Evolutionary conservation across 2,113 vertebrate species (phyloP).

Genomic region (Apistogramma diplotaenia): DNA sequence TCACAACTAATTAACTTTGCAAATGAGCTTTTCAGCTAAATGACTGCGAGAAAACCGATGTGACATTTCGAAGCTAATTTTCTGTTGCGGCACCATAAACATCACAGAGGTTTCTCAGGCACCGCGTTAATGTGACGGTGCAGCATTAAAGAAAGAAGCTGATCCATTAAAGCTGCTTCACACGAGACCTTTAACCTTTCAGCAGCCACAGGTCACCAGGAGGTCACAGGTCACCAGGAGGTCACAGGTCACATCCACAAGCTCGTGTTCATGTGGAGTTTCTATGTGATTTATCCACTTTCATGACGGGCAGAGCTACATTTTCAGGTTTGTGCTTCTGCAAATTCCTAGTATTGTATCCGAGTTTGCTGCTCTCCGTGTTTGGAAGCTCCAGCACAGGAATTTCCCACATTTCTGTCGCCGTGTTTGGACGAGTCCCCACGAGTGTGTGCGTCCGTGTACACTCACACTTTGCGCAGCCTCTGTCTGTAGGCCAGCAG

Average conservation of each 20-base stretch:
- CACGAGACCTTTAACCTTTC: too few relatives aligned
- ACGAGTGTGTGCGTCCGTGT: not conserved
- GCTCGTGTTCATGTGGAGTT: too few relatives aligned
- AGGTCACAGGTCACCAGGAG: too few relatives aligned
- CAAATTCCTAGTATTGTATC: too few relatives aligned
- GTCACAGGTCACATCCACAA: too few relatives aligned
- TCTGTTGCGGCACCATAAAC: not conserved
- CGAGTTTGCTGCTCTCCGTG: not conserved
- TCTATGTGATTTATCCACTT: not conserved
- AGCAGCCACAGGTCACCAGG: not conserved
- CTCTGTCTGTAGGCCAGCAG: conserved; percentile 90
- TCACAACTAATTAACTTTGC: conserved; percentile 1
- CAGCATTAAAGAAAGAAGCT: not conserved
- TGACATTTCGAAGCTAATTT: not conserved
- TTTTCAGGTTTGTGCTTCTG: too few relatives aligned
- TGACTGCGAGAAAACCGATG: not conserved
- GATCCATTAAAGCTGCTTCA: not conserved
- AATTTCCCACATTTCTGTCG: not conserved
- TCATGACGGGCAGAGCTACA: too few relatives aligned
- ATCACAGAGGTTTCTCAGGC: not conserved
- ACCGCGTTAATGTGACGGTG: not conserved
- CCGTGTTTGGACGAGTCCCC: not conserved
- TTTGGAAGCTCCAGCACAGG: not conserved
- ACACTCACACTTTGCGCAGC: conserved; percentile 81
- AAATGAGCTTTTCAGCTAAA: not conserved